phyloP scores from a whole-genome alignment of 2,113 vertebrate genomes.

The Conger conger region DNA sequence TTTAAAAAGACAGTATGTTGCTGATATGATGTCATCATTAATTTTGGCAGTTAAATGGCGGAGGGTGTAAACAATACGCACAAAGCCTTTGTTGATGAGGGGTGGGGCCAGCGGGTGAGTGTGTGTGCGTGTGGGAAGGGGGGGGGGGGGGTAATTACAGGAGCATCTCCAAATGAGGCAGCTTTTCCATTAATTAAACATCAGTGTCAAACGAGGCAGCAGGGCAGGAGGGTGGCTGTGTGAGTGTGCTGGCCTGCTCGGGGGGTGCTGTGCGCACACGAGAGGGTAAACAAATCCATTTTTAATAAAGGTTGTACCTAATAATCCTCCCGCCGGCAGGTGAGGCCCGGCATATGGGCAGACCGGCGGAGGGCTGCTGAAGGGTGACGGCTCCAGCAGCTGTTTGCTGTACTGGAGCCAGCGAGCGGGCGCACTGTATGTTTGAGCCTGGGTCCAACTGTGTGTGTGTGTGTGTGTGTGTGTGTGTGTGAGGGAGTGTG shows the following conservation, averaged over 20 bases:
- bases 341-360: conserved; percentile 66
- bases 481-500: neutral
- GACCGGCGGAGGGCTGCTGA: conserved; percentile 16
- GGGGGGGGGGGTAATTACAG: neutral
- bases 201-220: conserved; percentile 13
- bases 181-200: conserved; percentile 15
- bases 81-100: neutral
- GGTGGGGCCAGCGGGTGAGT: neutral
- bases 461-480: neutral
- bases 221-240: neutral
- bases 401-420: conserved; percentile 61
- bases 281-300: conserved; percentile 52
- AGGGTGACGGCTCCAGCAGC: conserved; percentile 53
- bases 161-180: neutral
- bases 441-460: conserved; percentile 35
- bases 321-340: conserved; percentile 50
- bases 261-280: conserved; percentile 9
- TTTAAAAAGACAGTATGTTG: neutral
- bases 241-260: neutral
- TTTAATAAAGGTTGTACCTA: conserved; percentile 58
- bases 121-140: too few relatives aligned
- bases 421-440: conserved; percentile 61
- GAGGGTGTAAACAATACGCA: neutral
- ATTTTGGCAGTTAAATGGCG: neutral
- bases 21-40: conserved; percentile 2